phyloP scores from a whole-genome alignment of 2,113 vertebrate species.

The Microcebus murinus region DNA sequence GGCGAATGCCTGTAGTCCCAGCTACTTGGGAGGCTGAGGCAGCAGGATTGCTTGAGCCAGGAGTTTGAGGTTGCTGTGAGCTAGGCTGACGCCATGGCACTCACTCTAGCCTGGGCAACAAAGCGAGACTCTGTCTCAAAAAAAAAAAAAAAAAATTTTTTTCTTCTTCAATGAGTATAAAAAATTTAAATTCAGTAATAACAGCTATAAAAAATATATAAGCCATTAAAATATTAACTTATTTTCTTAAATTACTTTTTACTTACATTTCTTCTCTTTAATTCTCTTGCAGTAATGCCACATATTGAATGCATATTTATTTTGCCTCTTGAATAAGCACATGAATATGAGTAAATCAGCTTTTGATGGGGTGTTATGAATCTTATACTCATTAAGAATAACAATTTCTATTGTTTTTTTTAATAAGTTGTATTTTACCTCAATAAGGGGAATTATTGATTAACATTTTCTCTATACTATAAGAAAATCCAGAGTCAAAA shows the following conservation, averaged over 20 bases:
- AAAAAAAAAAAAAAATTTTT: too few species aligned
- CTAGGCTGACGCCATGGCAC: too few species aligned
- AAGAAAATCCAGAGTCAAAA: not conserved
- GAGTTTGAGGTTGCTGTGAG: too few species aligned
- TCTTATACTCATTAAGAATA: not conserved
- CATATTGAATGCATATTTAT: not conserved
- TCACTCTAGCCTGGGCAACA: too few species aligned
- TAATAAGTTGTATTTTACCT: not conserved
- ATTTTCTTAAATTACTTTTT: not conserved
- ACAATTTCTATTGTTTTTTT: not conserved
- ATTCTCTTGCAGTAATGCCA: not conserved
- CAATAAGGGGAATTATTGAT: not conserved
- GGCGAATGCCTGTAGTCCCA: too few species aligned
- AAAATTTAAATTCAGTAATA: not conserved
- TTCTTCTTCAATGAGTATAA: not conserved
- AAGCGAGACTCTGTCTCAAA: too few species aligned
- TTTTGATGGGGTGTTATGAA: not conserved
- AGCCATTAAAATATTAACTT: not conserved
- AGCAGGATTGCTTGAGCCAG: too few species aligned
- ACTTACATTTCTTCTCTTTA: not conserved
- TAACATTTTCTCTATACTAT: not conserved
- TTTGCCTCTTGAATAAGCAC: not conserved
- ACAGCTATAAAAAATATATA: not conserved
- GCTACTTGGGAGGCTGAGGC: too few species aligned
- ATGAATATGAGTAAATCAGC: not conserved